phyloP scores from a whole-genome alignment of 1,140 invertebrate species.

The Drosophila kohkoa region DNA sequence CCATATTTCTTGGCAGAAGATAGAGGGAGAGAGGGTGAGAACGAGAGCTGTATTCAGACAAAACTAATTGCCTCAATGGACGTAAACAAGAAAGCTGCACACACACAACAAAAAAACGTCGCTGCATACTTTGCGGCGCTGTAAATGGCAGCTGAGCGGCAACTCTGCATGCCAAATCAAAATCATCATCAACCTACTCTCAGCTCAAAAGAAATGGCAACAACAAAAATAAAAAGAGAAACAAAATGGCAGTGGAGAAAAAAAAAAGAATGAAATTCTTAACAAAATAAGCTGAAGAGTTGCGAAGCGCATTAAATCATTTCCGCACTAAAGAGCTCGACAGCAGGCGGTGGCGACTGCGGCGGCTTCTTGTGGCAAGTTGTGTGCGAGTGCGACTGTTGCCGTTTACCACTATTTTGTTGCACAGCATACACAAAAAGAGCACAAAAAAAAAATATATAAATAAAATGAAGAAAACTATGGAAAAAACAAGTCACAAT shows the following conservation, averaged over 20 bases:
- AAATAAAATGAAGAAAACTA: constrained; percentile 14
- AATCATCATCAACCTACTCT: constrained; percentile 51
- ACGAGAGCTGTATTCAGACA: constrained; percentile 37
- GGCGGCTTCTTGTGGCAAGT: constrained; percentile 53
- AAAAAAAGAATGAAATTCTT: constrained; percentile 56
- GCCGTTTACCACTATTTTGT: constrained; percentile 74
- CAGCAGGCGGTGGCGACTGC: constrained; percentile 6
- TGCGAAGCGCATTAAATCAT: constrained; percentile 81
- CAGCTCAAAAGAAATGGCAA: constrained; percentile 15
- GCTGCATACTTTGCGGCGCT: constrained; percentile 62
- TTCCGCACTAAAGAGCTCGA: constrained; percentile 75
- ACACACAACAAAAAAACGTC: constrained; percentile 26
- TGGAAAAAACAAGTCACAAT: not conserved
- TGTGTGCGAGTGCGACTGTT: constrained; percentile 49
- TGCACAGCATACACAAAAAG: constrained; percentile 21
- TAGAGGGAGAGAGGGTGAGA: not conserved
- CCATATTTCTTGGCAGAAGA: not conserved
- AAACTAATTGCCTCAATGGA: constrained; percentile 77
- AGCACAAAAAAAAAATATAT: constrained; percentile 1
- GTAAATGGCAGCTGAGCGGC: constrained; percentile 29
- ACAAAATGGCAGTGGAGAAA: constrained; percentile 6
- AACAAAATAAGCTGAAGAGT: constrained; percentile 82
- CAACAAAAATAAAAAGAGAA: not conserved
- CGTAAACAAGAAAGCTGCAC: constrained; percentile 49
- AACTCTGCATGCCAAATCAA: constrained; percentile 62